A percentile compares a stretch with the other conserved stretches of the same genome.
Evolutionary conservation across 2,888 invertebrate genomes (phyloP).

Genomic region (Drosophila mercatorum): DNA sequence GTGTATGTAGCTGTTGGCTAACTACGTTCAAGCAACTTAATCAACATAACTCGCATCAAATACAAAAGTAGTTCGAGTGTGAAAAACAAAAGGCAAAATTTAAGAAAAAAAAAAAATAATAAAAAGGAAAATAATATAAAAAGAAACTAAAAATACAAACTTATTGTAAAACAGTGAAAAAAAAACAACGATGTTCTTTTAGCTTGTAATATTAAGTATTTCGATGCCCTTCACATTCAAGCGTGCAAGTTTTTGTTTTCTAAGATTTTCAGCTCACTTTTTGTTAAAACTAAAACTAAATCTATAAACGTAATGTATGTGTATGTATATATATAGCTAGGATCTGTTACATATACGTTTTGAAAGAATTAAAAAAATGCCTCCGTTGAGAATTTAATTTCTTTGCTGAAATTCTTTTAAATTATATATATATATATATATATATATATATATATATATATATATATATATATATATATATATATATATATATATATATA

Average conservation of each 20-base stretch:
- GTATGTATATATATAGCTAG: constrained; percentile 1
- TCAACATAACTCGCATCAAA: constrained; percentile 29
- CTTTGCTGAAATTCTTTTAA: constrained; percentile 22
- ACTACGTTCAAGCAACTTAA: constrained; percentile 77
- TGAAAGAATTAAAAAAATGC: constrained; percentile 52
- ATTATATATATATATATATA: not conserved
- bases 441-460: constrained; percentile 3
- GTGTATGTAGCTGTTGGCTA: constrained; percentile 39
- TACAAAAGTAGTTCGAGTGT: constrained; percentile 47
- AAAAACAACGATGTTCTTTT: not conserved
- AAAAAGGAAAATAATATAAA: constrained; percentile 14
- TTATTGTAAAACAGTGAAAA: constrained; percentile 3
- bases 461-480: constrained; percentile 26
- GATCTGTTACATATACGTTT: constrained; percentile 6
- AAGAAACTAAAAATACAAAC: constrained; percentile 34
- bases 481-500: constrained; percentile 13
- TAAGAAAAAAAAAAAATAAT: not conserved
- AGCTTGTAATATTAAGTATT: constrained; percentile 3
- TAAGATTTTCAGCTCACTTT: constrained; percentile 7
- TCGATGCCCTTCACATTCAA: constrained; percentile 51
- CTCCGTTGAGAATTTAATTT: constrained; percentile 54
- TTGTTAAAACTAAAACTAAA: constrained; percentile 6
- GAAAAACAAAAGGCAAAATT: not conserved
- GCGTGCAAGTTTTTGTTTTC: constrained; percentile 55
- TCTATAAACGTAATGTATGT: constrained; percentile 14